These are phyloP conservation scores for Sarcophaga subvicina DNA, from an alignment of 2,888 invertebrate genomes.

Conservation along the genomic window DNA sequence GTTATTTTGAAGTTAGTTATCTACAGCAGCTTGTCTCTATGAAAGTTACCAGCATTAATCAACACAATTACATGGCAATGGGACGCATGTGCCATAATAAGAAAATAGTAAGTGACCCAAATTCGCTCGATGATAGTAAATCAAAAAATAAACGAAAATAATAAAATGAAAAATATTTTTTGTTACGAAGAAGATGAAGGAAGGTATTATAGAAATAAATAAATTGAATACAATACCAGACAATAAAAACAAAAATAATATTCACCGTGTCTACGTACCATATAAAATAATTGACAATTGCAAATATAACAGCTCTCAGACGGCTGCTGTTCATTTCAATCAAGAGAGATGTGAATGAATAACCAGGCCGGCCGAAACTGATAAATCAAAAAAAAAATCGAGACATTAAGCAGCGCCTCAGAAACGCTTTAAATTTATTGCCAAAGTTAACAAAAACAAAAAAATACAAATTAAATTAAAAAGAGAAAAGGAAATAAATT, in stretches of 20 bases:
- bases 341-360: too few relatives aligned
- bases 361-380: neutral
- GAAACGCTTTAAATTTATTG: slow-evolving; percentile 4
- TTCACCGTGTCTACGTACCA: too few relatives aligned
- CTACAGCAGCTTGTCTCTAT: neutral
- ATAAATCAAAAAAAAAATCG: neutral
- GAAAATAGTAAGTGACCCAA: slow-evolving; percentile 53
- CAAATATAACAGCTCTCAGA: neutral
- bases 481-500: neutral
- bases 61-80: slow-evolving; percentile 1
- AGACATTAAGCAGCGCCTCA: neutral
- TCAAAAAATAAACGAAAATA: too few relatives aligned
- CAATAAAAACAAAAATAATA: neutral
- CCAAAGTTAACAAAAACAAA: neutral
- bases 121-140: neutral
- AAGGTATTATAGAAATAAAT: too few relatives aligned
- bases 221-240: too few relatives aligned
- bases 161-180: too few relatives aligned
- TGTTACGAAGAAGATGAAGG: too few relatives aligned
- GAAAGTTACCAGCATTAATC: slow-evolving; percentile 11
- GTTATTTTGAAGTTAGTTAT: slow-evolving; percentile 12
- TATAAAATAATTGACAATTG: neutral
- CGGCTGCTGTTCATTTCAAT: too few relatives aligned
- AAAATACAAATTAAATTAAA: neutral
- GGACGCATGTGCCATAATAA: slow-evolving; percentile 9